Conservation (phyloP, 2,888 invertebrate species). For the Resseliella maxima region DNA sequence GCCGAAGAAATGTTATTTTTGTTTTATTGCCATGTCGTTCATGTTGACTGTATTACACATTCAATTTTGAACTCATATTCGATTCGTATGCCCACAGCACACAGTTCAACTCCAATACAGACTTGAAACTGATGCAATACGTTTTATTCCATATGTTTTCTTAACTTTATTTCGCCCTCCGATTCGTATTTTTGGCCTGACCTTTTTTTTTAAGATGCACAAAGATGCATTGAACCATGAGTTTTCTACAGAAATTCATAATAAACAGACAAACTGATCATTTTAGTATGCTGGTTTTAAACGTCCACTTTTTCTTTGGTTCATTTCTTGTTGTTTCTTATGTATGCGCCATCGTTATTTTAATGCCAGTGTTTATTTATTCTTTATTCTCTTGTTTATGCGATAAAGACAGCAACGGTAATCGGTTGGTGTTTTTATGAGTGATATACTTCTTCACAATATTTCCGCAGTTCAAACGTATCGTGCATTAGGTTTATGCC, state of each 20-base stretch:
- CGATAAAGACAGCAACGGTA: constrained; percentile 41
- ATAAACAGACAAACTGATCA: constrained; percentile 30
- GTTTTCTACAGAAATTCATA: background rate
- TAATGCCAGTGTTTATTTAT: constrained; percentile 55
- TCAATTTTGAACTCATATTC: background rate
- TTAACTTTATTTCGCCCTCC: background rate
- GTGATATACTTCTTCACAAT: constrained; percentile 20
- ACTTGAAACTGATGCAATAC: constrained; percentile 10
- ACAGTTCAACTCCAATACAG: background rate
- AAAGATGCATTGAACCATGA: constrained; percentile 13
- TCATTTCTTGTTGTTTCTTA: background rate
- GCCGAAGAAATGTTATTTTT: background rate
- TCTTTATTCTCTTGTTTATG: constrained; percentile 54
- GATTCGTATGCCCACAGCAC: background rate
- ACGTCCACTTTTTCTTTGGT: background rate
- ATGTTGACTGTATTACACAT: background rate
- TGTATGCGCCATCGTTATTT: constrained; percentile 26
- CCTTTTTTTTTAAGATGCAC: background rate
- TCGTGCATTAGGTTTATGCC: background rate
- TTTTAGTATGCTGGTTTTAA: background rate
- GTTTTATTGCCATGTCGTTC: background rate
- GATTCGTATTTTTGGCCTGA: constrained; percentile 42
- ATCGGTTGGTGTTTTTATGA: constrained; percentile 46
- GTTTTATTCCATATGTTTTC: constrained; percentile 35
- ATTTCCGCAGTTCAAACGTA: constrained; percentile 24